Percentiles rank a stretch among this genome's conserved stretches.
These are phyloP conservation scores for Cryptocheilus praepositus DNA, from an alignment of 2,888 invertebrate genomes.

Conservation along the genomic window DNA sequence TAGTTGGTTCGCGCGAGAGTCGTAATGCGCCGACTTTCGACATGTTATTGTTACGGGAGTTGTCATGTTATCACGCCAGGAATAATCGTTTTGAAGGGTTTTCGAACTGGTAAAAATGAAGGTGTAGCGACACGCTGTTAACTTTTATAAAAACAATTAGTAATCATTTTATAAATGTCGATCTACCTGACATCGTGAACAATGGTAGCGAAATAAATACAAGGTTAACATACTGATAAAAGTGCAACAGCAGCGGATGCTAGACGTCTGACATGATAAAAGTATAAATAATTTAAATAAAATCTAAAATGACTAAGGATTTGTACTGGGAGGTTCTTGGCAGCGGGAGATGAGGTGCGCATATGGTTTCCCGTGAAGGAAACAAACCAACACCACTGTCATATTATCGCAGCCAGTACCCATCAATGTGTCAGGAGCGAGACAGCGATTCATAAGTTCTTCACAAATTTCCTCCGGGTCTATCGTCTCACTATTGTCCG, in stretches of 20 bases:
- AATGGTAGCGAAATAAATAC: slow-evolving; percentile 1
- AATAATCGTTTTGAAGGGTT: too few species aligned
- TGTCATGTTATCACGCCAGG: background rate
- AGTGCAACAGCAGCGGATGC: background rate
- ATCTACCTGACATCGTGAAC: background rate
- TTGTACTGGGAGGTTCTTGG: slow-evolving; percentile 42
- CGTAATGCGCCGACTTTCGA: too few species aligned
- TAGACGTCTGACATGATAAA: slow-evolving; percentile 10
- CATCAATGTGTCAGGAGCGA: slow-evolving; percentile 98
- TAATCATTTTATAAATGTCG: slow-evolving; percentile 13
- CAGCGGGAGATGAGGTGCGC: slow-evolving; percentile 70
- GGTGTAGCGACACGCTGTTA: background rate
- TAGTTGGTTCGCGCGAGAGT: slow-evolving; percentile 21
- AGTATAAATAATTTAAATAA: slow-evolving; percentile 28
- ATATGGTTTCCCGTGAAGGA: slow-evolving; percentile 79
- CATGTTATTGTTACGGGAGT: background rate
- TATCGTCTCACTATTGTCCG: slow-evolving; percentile 80
- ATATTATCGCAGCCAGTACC: slow-evolving; percentile 99
- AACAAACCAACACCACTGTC: slow-evolving; percentile 94
- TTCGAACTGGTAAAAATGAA: background rate
- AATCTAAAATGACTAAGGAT: slow-evolving; percentile 35
- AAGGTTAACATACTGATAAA: slow-evolving; percentile 9
- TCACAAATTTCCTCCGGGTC: slow-evolving; percentile 98
- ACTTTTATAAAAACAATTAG: slow-evolving; percentile 18
- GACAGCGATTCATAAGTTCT: slow-evolving; percentile 93